phyloP scores from a whole-genome alignment of 2,113 vertebrate species.

The Seriola aureovittata region DNA sequence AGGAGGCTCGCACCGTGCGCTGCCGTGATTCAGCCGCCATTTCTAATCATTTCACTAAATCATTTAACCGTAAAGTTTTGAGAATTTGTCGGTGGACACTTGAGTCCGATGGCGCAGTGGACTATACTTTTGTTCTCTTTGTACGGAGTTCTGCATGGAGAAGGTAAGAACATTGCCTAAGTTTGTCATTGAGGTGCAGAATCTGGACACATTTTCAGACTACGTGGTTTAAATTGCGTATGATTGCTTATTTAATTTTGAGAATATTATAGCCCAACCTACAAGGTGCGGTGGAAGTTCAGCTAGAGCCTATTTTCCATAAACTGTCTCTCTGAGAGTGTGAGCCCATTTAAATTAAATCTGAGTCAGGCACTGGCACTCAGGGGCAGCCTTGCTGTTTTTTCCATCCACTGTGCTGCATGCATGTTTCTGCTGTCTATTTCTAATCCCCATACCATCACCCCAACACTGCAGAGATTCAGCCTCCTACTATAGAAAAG shows the following conservation, averaged over 20 bases:
- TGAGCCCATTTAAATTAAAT: not conserved
- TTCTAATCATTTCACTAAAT: not conserved
- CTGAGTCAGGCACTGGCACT: conserved; percentile 7
- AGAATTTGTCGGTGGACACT: not conserved
- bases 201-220: not conserved
- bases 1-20: not conserved
- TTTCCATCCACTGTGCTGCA: not conserved
- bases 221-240: not conserved
- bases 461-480: conserved; percentile 12
- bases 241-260: not conserved
- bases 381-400: no score
- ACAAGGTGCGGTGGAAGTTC: not conserved
- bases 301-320: not conserved
- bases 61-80: rapidly evolving
- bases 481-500: conserved; percentile 71
- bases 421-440: not conserved
- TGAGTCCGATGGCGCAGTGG: conserved; percentile 46
- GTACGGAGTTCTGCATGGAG: conserved; percentile 44
- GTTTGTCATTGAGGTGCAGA: not conserved
- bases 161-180: conserved; percentile 46
- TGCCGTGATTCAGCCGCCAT: not conserved
- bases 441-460: not conserved
- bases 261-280: not conserved
- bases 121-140: conserved; percentile 49
- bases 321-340: not conserved